Percentiles rank a stretch among this genome's conserved stretches.
Conservation (phyloP, 2,113 vertebrate genomes). For the Syrrhaptes paradoxus region DNA sequence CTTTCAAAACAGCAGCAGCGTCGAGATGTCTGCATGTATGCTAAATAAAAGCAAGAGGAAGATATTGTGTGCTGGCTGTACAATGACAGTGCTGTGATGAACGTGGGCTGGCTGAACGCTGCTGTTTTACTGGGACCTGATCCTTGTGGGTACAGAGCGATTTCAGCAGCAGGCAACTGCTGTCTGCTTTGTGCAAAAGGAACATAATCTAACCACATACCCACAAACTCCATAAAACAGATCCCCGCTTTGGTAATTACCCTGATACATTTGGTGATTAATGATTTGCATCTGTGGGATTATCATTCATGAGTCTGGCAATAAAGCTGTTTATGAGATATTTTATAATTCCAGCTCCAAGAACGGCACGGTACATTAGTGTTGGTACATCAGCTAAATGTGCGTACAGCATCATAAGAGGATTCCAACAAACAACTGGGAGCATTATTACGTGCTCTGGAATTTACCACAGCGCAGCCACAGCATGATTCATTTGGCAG, state of each 20-base stretch:
- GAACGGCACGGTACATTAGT: conserved; percentile 19
- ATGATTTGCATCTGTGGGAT: conserved; percentile 47
- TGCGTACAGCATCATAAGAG: neutral
- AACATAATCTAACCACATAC: neutral
- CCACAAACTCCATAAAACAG: neutral
- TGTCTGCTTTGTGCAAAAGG: neutral
- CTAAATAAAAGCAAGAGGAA: neutral
- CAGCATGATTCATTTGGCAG: conserved; percentile 11
- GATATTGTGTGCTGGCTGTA: neutral
- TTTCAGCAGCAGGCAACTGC: conserved; percentile 1
- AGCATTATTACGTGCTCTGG: conserved; percentile 7
- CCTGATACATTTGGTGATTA: conserved; percentile 2
- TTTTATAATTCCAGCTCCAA: conserved; percentile 1
- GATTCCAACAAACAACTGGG: conserved; percentile 42
- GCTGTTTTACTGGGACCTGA: neutral
- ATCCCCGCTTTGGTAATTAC: neutral
- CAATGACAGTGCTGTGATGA: neutral
- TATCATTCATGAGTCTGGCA: neutral
- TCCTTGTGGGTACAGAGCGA: neutral
- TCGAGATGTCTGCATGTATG: neutral
- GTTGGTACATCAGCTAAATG: conserved; percentile 50
- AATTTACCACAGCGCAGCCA: neutral
- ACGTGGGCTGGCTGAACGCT: neutral
- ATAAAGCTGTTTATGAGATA: conserved; percentile 23
- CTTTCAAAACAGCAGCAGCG: neutral